Conservation (phyloP, 2,888 invertebrate species). For the Mantis religiosa region DNA sequence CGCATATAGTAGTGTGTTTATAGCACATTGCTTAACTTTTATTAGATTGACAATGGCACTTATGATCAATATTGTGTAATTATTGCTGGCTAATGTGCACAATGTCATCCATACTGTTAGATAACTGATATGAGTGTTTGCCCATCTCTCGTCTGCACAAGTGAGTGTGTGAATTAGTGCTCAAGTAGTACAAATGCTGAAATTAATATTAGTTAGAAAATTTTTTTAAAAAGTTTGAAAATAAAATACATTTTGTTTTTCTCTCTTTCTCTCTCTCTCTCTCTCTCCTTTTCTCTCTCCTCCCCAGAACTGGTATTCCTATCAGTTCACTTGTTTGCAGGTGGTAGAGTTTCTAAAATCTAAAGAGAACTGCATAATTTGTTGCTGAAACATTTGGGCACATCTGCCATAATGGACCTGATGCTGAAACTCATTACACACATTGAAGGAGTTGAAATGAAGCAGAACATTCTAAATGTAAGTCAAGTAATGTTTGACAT, state of each 20-base stretch:
- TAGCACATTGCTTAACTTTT: too few species aligned
- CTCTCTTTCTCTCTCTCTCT: constrained; percentile 22
- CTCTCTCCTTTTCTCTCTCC: constrained; percentile 31
- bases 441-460: constrained; percentile 70
- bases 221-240: background rate
- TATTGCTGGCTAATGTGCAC: too few species aligned
- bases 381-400: constrained; percentile 84
- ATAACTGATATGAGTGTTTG: too few species aligned
- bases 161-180: too few species aligned
- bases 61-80: too few species aligned
- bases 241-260: constrained; percentile 32
- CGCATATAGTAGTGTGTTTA: too few species aligned
- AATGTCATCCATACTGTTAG: too few species aligned
- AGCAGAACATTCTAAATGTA: constrained; percentile 66
- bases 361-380: constrained; percentile 79
- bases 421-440: constrained; percentile 79
- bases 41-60: too few species aligned
- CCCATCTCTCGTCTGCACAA: too few species aligned
- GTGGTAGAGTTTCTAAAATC: constrained; percentile 88
- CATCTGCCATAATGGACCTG: constrained; percentile 92
- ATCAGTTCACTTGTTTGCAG: constrained; percentile 87
- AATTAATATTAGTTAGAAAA: background rate
- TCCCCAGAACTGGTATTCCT: constrained; percentile 81
- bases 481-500: constrained; percentile 37
- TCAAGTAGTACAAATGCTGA: background rate